Base-by-base conservation (phyloP, 2,113 vertebrate species). In the Tetrao urogallus region DNA sequence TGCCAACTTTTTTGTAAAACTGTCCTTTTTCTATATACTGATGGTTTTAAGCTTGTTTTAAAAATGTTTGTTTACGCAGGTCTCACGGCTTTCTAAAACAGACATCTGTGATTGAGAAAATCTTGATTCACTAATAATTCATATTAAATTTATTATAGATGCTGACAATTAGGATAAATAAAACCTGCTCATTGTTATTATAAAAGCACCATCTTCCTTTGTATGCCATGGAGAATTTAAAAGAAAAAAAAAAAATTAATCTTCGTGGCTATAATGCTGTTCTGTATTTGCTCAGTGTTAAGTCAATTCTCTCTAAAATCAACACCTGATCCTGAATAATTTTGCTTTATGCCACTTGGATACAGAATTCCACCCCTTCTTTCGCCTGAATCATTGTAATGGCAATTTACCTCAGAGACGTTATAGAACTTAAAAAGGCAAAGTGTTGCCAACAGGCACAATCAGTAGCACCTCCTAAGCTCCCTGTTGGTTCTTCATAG, bases 161-260 rank as follows among this genome's bases (percentile, higher is more conserved):
- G 28, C 57, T 86, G 38, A 78, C 86, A 90, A 86, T 50, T 54
- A 86, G 24, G 18, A 19, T 88, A 52, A 94, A 43, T 36, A 86
- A 91, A 94, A 54, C 72, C 57, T 77, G 15, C 34, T 81, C 81
- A 78, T 61, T 90, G 7, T 57, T 72, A 38, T 57, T 84, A 64
- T 48, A 60, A 66, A 86, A 83, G 21, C 14, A 76, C 20, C 8
- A 2, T 47, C 42, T 86, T 86, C 8, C 32, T 86, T 69, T 65
- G 13, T 34, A 28, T 84, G 36, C 52, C n/a, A 71, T 38, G 17
- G 57, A 73, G 18, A 34, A 47, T 58, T 58, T 61, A 2, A 47
- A 75, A 61, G 56, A 28, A 83, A 60, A 10, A 2, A 47, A 78
- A 58, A 65, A 28, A n/a, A n/a, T n/a, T 77, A 60, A 11, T 13